Base-by-base conservation (phyloP, 1,140 invertebrate species). In the Anoplophora glabripennis region DNA sequence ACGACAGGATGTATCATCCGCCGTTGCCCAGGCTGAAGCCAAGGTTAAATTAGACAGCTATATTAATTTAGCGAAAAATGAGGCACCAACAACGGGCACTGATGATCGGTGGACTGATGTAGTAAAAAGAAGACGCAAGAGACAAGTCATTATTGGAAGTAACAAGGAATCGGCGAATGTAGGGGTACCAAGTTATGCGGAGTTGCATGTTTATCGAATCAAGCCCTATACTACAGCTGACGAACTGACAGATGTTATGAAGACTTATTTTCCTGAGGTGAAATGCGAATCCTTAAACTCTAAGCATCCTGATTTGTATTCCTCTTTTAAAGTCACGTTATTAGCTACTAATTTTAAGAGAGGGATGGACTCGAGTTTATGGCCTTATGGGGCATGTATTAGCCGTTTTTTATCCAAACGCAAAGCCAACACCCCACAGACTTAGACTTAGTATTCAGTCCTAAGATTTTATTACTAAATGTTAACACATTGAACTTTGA, bases 101-200 rank as follows among this genome's bases (percentile, higher is more conserved):
- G 5, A 48, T 34, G 21, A 48, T 35, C 34, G 46, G 46, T 33
- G 14, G 12, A 14, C 46, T 9, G 46, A 33, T 35, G 21, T 48
- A n/a, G 18, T 33, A 11, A 48, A n/a, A 21, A 48, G 46, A 48
- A 48, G 34, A 10, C 21, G 46, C 21, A 48, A 48, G n/a, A n/a
- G 14, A 48, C 46, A 48, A 33, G 34, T 48, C 7, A 48, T 48
- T 33, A 48, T 48, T 14, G 46, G 18, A 12, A 35, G 34, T 21
- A 48, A 48, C 34, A 48, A 48, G 21, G 21, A 48, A 7, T 33
- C 12, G 12, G 46, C 21, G 34, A 33, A 33, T 34, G 46, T 35
- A 45, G 44, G 4, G n/a, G 44, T 12, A 10, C 44, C 44, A 45
- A 45, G 17, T 15, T 45, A 15, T 45, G 44, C 18, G n/a, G 44